These are phyloP conservation scores for Saturnia japonica DNA, from an alignment of 2,888 invertebrate genomes.

Conservation along the genomic window DNA sequence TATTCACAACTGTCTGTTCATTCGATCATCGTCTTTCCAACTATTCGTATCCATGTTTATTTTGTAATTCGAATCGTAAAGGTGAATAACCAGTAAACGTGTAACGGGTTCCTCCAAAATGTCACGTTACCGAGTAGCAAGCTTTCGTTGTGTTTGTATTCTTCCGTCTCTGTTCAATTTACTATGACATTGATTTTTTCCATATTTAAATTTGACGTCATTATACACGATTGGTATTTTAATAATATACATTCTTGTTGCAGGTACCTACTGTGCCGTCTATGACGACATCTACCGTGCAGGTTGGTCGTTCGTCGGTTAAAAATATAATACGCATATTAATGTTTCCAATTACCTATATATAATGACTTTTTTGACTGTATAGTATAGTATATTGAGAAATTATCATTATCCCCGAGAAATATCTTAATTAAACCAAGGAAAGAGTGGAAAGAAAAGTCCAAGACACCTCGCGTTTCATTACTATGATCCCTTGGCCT, in stretches of 20 bases:
- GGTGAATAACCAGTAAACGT: conserved; percentile 48
- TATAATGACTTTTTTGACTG: conserved; percentile 39
- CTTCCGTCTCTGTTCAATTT: conserved; percentile 38
- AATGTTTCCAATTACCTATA: conserved; percentile 31
- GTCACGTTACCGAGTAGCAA: conserved; percentile 43
- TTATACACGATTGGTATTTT: conserved; percentile 37
- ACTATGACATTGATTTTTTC: conserved; percentile 47
- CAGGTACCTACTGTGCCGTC: conserved; percentile 52
- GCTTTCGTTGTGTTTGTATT: conserved; percentile 43
- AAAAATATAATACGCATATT: conserved; percentile 42
- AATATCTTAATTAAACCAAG: conserved; percentile 66
- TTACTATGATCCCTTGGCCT: conserved; percentile 69
- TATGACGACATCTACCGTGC: conserved; percentile 46
- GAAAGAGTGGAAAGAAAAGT: conserved; percentile 61
- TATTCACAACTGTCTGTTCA: conserved; percentile 31
- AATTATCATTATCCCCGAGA: conserved; percentile 53
- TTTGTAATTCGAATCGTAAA: conserved; percentile 38
- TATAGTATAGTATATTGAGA: conserved; percentile 40
- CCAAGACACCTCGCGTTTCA: conserved; percentile 63
- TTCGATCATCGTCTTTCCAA: conserved; percentile 30
- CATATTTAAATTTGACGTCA: conserved; percentile 34
- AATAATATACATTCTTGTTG: conserved; percentile 46
- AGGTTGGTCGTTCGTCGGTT: conserved; percentile 58
- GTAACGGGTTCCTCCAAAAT: conserved; percentile 49
- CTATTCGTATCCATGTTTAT: conserved; percentile 30